phyloP scores from a whole-genome alignment of 2,888 invertebrate species.

The Acronicta alni region DNA sequence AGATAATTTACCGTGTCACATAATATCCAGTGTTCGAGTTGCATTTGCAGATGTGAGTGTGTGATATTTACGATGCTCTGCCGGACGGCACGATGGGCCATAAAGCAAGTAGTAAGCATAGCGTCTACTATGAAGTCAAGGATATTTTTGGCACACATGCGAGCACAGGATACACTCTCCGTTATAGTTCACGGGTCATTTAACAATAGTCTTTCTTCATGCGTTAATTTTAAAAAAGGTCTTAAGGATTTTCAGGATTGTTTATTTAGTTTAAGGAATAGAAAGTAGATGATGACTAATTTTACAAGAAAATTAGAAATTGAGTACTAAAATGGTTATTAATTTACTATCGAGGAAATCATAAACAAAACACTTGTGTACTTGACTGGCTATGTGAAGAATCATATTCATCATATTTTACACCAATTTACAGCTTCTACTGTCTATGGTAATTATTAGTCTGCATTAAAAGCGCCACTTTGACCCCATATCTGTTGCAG shows the following conservation, averaged over 20 bases:
- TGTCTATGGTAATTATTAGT: too few relatives aligned
- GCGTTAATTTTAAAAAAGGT: constrained; percentile 24
- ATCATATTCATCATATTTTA: too few relatives aligned
- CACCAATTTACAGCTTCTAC: too few relatives aligned
- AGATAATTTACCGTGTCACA: constrained; percentile 47
- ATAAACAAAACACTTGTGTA: too few relatives aligned
- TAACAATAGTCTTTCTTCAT: constrained; percentile 51
- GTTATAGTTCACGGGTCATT: constrained; percentile 71
- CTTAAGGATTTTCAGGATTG: constrained; percentile 24
- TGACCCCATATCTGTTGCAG: too few relatives aligned
- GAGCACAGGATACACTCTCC: constrained; percentile 67
- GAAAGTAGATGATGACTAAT: too few relatives aligned
- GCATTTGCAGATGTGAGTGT: constrained; percentile 73
- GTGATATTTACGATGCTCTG: constrained; percentile 78
- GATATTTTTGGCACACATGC: constrained; percentile 84
- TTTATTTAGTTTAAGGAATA: constrained; percentile 1
- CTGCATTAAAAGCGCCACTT: too few relatives aligned
- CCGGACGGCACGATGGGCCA: constrained; percentile 82
- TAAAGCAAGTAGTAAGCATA: constrained; percentile 79
- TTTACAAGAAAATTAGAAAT: too few relatives aligned
- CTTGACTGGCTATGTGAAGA: too few relatives aligned
- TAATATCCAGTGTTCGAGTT: constrained; percentile 58
- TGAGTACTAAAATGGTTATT: too few relatives aligned
- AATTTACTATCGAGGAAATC: too few relatives aligned
- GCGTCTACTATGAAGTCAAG: constrained; percentile 76